A percentile compares a stretch with the other conserved stretches of the same genome.
These are phyloP conservation scores for Silurus asotus DNA, from an alignment of 2,113 vertebrate species.

Conservation along the genomic window DNA sequence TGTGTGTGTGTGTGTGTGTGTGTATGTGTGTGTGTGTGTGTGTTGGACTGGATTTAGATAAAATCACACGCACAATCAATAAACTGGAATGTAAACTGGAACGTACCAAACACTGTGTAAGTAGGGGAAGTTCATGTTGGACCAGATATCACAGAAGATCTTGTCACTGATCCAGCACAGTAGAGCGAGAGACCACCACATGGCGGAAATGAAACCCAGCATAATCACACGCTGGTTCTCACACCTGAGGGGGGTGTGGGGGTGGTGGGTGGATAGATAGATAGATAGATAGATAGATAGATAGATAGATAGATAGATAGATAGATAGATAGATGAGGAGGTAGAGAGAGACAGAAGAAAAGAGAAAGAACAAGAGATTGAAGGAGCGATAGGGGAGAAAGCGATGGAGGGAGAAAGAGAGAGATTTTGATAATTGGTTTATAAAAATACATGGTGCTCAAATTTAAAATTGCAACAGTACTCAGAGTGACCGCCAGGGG, in stretches of 20 bases:
- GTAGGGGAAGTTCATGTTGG: slow-evolving; percentile 93
- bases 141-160: slow-evolving; percentile 93
- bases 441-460: neutral
- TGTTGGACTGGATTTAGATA: neutral
- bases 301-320: neutral
- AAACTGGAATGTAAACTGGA: slow-evolving; percentile 54
- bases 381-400: neutral
- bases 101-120: slow-evolving; percentile 93
- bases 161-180: slow-evolving; percentile 96
- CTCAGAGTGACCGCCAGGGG: neutral
- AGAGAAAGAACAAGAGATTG: neutral
- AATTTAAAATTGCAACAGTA: neutral
- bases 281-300: neutral
- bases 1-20: no score
- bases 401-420: neutral
- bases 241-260: slow-evolving; percentile 73
- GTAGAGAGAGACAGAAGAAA: neutral
- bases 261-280: no score
- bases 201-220: slow-evolving; percentile 88
- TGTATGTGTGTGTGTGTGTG: no score
- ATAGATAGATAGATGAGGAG: neutral
- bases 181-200: slow-evolving; percentile 93
- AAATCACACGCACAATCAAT: no score
- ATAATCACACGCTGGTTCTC: slow-evolving; percentile 93
- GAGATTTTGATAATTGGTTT: neutral